Evolutionary conservation across 2,888 invertebrate species (phyloP).

Genomic region (Cancer borealis): DNA sequence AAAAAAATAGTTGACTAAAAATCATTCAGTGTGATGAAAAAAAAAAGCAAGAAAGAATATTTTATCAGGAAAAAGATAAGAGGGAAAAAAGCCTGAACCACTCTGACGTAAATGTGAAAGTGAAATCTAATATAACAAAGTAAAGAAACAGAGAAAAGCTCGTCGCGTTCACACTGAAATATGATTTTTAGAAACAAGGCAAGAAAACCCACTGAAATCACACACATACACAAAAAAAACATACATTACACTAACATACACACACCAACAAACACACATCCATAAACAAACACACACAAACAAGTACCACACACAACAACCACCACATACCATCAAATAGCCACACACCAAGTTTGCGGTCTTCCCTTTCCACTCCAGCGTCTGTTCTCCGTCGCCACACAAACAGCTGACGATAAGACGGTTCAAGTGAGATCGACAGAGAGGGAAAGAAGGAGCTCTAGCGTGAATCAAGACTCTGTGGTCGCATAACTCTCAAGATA

Average conservation of each 20-base stretch:
- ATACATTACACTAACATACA: not conserved
- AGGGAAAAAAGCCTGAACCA: not conserved
- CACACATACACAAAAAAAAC: not conserved
- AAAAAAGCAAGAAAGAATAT: not conserved
- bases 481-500: not conserved
- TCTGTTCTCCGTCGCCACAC: not conserved
- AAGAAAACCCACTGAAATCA: not conserved
- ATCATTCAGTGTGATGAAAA: not conserved
- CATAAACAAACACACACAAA: not conserved
- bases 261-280: not conserved
- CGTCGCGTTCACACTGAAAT: not conserved
- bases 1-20: not conserved
- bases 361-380: not conserved
- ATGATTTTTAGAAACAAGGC: not conserved
- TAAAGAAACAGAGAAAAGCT: not conserved
- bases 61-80: not conserved
- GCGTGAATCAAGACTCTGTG: not conserved
- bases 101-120: not conserved
- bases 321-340: not conserved
- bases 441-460: not conserved
- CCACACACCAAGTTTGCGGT: not conserved
- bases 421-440: not conserved
- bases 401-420: slow-evolving; percentile 23
- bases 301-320: not conserved
- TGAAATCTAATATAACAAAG: not conserved